Base-by-base conservation (phyloP, 2,797 vertebrate species). In the Pipistrellus pygmaeus region DNA sequence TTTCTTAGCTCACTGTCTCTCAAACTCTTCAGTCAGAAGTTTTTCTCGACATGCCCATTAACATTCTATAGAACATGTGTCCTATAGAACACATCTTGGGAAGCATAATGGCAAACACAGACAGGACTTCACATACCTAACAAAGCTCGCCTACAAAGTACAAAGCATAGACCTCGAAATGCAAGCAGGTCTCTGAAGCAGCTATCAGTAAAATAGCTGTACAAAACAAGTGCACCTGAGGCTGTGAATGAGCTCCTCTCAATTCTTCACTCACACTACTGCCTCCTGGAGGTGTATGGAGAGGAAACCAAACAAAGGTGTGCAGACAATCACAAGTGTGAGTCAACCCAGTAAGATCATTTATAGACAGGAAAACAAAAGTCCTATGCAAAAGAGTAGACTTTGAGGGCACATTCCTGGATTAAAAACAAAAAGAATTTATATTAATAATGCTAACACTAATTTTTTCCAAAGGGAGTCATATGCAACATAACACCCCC, bases 11-110 rank as follows among this genome's bases (percentile, higher is more conserved):
- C 38, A 81, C 51, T 77, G 11, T 66, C 60, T 93, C 30, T n/a
- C 62, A 89, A 38, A 78, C 71, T 88, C 90, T 85, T 82, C 55
- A 75, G 41, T 62, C 25, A 30, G 12, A 68, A 72, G 25, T 92
- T 92, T 87, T 72, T 32, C 85, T 87, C 46, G 18, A 69, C 14
- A 57, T 10, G 78, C 13, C 13, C 69, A 82, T 82, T 78, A 78
- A 83, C 21, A 53, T 78, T 92, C 57, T 83, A 64, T 44, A 46
- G 64, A 93, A 91, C 38, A 80, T 41, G 11, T 8, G 15, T 72
- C 8, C 27, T 27, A 2, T 20, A 62, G 35, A 53, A 25, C 46
- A 77, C 8, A 15, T 75, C 57, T 88, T 85, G 41, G 27, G 46
- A 92, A 69, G n/a, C 38, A 57, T 32, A 25, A 27, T 82, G 57